Conservation (phyloP, 2,113 vertebrate genomes). For the Nanger granti region DNA sequence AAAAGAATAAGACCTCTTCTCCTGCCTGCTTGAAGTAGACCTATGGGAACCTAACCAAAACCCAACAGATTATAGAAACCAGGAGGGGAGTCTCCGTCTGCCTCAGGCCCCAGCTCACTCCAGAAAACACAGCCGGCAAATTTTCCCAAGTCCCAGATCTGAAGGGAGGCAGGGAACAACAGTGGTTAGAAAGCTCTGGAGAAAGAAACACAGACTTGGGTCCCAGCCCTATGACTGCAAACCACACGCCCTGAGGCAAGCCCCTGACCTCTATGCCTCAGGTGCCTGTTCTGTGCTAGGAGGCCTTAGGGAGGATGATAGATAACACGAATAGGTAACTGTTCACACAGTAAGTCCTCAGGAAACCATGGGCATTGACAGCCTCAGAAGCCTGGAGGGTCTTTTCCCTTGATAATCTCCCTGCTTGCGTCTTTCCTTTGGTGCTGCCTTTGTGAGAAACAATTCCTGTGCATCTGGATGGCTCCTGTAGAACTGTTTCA, state of each 20-base stretch:
- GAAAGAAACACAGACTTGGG: neutral
- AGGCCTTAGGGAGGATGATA: no score
- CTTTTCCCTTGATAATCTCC: neutral
- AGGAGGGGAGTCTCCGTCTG: neutral
- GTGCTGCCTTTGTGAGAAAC: neutral
- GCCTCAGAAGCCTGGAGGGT: neutral
- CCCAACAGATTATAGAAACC: neutral
- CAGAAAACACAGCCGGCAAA: neutral
- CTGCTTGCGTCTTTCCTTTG: neutral
- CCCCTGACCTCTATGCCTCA: neutral
- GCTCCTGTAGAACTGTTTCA: neutral
- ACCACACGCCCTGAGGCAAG: neutral
- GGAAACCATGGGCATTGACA: fast-evolving
- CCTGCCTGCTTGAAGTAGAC: neutral
- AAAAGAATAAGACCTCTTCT: neutral
- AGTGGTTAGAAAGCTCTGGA: neutral
- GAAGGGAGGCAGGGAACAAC: neutral
- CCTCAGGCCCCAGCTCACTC: no score
- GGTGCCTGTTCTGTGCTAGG: neutral
- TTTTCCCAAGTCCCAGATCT: neutral
- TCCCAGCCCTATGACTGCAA: fast-evolving
- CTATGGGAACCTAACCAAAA: neutral
- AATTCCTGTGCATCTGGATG: neutral
- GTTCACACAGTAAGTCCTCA: neutral
- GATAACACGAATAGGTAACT: no score